Evolutionary conservation across 2,888 invertebrate species (phyloP), one percentile per base, ranked within the genome.

Genomic region (Galerucella nymphaeae): DNA sequence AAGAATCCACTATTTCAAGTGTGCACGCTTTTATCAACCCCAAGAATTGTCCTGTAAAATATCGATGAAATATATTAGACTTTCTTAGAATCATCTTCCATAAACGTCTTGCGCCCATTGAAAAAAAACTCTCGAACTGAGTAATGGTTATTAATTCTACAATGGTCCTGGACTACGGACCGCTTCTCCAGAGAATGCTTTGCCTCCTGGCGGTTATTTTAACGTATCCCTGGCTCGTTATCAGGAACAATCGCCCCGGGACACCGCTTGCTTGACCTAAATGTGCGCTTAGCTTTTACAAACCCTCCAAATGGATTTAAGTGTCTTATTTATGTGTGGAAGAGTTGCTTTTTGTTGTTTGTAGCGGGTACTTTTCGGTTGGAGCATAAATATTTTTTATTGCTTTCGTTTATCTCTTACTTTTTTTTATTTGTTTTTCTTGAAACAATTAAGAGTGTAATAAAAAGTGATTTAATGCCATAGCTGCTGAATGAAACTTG

Each of bases 231-330:
- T 73, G 74, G 79, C 82, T 84, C 83, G 84, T 84, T 85, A 84
- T 84, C 84, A 79, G 80, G 81, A 83, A 83, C 83, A 84, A 85
- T 85, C 84, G 82, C 82, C 82, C 80, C 79, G 83, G 82, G 83
- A 80, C 80, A 78, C 80, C 80, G 82, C 79, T 81, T 79, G 79
- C 80, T 82, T 81, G 82, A 81, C 80, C 82, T 78, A 79, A 79
- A 82, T 81, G 81, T 76, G 78, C 73, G 73, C 72, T 79, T 76
- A 77, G 77, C 75, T 80, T 77, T 77, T 78, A 77, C 76, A 70
- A 75, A 75, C 68, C 68, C 64, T 75, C 73, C 66, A 77, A 81
- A 81, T 76, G 78, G 78, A 79, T 81, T 79, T 68, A 80, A 78
- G 76, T 73, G 73, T 70, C 73, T 71, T 78, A 74, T 77, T 69